Evolutionary conservation across 2,797 vertebrate species (phyloP).

Genomic region (Pipistrellus nathusii): DNA sequence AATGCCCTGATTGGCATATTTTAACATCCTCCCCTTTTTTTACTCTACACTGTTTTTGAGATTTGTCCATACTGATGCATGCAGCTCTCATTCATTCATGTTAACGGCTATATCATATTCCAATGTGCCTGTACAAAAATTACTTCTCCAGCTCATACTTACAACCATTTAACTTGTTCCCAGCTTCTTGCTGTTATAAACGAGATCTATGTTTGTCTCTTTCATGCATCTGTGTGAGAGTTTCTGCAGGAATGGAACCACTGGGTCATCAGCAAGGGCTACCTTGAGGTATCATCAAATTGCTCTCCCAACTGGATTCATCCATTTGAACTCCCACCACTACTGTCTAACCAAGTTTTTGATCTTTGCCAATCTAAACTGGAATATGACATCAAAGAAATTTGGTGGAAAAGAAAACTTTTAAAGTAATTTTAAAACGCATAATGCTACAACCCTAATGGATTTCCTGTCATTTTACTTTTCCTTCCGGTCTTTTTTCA

Average conservation of each 20-base stretch:
- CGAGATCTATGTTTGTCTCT: neutral
- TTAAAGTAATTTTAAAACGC: slow-evolving; percentile 19
- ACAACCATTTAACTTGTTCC: neutral
- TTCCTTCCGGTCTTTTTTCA: neutral
- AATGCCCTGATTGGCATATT: slow-evolving; percentile 6
- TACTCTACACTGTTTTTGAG: neutral
- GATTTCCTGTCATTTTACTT: neutral
- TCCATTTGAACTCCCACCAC: neutral
- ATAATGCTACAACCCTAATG: neutral
- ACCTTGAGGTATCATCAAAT: slow-evolving; percentile 35
- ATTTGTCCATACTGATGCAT: neutral
- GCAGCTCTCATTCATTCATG: neutral
- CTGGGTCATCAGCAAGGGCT: neutral
- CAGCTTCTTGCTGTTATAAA: neutral
- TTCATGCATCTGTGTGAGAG: neutral
- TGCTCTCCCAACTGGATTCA: slow-evolving; percentile 17
- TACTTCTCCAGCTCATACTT: neutral
- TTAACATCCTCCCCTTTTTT: neutral
- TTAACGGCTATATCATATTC: neutral
- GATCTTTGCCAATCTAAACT: slow-evolving; percentile 9
- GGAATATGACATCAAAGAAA: slow-evolving; percentile 39
- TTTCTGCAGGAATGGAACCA: slow-evolving; percentile 21
- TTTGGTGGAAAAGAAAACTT: neutral
- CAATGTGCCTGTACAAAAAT: neutral
- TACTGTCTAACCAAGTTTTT: neutral